These are phyloP conservation scores for Lepisosteus oculatus DNA, from an alignment of 2,113 vertebrate species.

Conservation along the genomic window DNA sequence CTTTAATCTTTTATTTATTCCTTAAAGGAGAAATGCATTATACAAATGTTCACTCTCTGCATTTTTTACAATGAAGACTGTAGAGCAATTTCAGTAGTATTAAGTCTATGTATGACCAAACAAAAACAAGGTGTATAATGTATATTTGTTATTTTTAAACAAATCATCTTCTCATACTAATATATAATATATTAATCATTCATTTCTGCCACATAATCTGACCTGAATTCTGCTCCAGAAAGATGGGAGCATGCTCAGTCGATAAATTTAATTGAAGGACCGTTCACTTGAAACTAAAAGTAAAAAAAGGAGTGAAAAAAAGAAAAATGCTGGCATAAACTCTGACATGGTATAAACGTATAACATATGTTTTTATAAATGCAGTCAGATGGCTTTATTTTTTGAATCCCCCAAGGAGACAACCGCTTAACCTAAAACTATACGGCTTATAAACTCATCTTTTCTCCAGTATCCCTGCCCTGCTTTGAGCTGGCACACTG, in stretches of 20 bases:
- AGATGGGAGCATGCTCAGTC: neutral
- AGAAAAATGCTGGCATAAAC: constrained; percentile 42
- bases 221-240: neutral
- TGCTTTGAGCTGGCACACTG: constrained; percentile 5
- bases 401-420: constrained; percentile 46
- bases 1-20: constrained; percentile 1
- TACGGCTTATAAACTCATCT: constrained; percentile 5
- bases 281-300: constrained; percentile 40
- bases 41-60: neutral
- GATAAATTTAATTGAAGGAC: neutral
- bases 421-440: constrained; percentile 36
- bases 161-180: neutral
- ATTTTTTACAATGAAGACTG: neutral
- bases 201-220: neutral
- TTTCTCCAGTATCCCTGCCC: constrained; percentile 8
- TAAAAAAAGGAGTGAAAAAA: constrained; percentile 38
- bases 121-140: too few species aligned
- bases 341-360: constrained; percentile 55
- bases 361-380: constrained; percentile 62
- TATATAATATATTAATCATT: neutral
- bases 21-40: neutral
- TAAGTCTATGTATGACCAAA: too few species aligned
- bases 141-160: too few species aligned
- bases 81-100: neutral
- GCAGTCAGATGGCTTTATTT: constrained; percentile 59